A percentile compares a stretch with the other conserved stretches of the same genome.
phyloP scores from a whole-genome alignment of 1,140 invertebrate genomes.

The Caenorhabditis brenneri region DNA sequence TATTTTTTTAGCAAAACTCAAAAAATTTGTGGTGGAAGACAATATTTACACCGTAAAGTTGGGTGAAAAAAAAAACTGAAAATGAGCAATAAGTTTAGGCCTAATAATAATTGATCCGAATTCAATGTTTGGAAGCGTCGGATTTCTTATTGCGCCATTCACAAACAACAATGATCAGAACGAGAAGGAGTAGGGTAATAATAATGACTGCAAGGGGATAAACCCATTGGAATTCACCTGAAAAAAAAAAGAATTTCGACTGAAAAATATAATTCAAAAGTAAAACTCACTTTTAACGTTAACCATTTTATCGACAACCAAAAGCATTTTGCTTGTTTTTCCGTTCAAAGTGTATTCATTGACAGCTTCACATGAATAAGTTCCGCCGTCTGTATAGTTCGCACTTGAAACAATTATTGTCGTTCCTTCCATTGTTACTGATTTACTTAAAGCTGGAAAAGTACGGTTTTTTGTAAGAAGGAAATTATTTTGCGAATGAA shows the following conservation, averaged over 20 bases:
- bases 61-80: neutral
- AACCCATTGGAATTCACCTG: conserved; percentile 48
- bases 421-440: conserved; percentile 35
- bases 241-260: no score
- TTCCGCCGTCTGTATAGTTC: conserved; percentile 36
- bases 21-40: neutral
- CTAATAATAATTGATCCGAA: neutral
- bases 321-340: conserved; percentile 25
- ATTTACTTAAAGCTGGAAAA: neutral
- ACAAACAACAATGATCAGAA: conserved; percentile 39
- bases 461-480: no score
- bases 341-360: conserved; percentile 44
- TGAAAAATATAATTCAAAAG: no score
- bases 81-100: neutral
- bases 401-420: neutral
- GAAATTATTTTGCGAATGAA: no score
- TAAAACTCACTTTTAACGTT: conserved; percentile 46
- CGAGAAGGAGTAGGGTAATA: conserved; percentile 15
- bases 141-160: conserved; percentile 33
- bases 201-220: conserved; percentile 47
- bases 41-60: conserved; percentile 13
- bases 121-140: neutral
- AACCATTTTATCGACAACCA: conserved; percentile 37
- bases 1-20: neutral
- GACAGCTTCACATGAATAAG: conserved; percentile 42